A percentile compares a stretch with the other conserved stretches of the same genome.
Conservation (phyloP, 92 coral and sea anemone genomes). For the Micromussa lordhowensis region DNA sequence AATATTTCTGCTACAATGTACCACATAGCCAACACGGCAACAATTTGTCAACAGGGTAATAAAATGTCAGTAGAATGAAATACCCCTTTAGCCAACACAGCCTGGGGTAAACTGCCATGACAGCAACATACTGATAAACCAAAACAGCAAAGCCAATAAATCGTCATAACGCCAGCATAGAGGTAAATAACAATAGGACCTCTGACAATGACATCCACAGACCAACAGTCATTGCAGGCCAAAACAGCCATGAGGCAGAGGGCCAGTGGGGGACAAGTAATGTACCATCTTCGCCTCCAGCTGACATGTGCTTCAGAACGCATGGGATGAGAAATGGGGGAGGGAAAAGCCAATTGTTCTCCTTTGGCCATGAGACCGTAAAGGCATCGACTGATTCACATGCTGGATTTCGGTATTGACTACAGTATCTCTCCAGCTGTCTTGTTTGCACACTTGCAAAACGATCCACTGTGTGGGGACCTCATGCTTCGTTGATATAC, state of each 20-base stretch:
- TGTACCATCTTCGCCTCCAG: constrained; percentile 65
- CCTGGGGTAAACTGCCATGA: neutral
- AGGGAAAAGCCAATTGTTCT: constrained; percentile 72
- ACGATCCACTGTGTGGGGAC: constrained; percentile 73
- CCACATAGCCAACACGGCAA: neutral
- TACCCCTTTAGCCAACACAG: constrained; percentile 19
- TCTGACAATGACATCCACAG: constrained; percentile 53
- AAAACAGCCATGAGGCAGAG: constrained; percentile 76
- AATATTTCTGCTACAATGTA: neutral
- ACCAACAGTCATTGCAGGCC: constrained; percentile 25
- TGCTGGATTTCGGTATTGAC: constrained; percentile 59
- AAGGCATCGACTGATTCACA: constrained; percentile 68
- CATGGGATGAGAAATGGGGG: constrained; percentile 62
- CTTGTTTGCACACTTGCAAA: constrained; percentile 64
- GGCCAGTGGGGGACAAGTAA: constrained; percentile 72
- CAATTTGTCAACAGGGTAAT: neutral
- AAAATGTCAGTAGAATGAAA: neutral
- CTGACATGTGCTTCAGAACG: constrained; percentile 73
- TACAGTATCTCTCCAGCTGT: constrained; percentile 65
- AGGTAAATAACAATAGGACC: constrained; percentile 23
- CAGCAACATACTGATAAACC: neutral
- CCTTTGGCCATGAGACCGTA: constrained; percentile 63
- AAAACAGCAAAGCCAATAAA: neutral
- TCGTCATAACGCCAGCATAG: constrained; percentile 40
- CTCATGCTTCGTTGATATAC: constrained; percentile 53